A percentile compares a stretch with the other conserved stretches of the same genome.
Evolutionary conservation across 2,797 vertebrate genomes (phyloP).

Genomic region (Acomys russatus): DNA sequence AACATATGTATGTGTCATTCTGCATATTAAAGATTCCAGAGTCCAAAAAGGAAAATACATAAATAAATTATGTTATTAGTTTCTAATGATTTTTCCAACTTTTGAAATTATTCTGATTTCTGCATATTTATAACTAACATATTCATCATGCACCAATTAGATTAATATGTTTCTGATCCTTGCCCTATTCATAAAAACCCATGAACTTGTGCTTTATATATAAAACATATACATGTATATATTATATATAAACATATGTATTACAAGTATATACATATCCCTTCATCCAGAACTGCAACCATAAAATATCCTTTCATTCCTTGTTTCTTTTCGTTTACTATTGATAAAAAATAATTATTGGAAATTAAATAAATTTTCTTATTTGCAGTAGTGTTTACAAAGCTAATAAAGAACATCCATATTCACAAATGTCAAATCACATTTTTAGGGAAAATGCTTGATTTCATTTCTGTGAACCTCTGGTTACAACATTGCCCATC

Average conservation of each 20-base stretch:
- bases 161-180: slow-evolving; percentile 1
- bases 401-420: neutral
- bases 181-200: neutral
- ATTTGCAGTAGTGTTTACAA: neutral
- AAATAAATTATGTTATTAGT: neutral
- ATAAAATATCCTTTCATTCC: neutral
- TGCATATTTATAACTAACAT: neutral
- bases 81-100: neutral
- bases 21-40: no score
- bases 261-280: no score
- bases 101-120: slow-evolving; percentile 31
- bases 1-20: no score
- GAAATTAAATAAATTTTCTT: neutral
- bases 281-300: neutral
- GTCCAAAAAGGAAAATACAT: no score
- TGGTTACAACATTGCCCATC: neutral
- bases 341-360: slow-evolving; percentile 16
- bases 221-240: no score
- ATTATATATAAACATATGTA: no score
- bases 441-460: neutral
- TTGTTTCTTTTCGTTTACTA: slow-evolving; percentile 13
- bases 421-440: neutral
- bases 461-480: neutral
- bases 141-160: neutral
- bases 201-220: neutral